Base-by-base conservation (phyloP, 92 coral and sea anemone species). In the Epizoanthus stellaris region DNA sequence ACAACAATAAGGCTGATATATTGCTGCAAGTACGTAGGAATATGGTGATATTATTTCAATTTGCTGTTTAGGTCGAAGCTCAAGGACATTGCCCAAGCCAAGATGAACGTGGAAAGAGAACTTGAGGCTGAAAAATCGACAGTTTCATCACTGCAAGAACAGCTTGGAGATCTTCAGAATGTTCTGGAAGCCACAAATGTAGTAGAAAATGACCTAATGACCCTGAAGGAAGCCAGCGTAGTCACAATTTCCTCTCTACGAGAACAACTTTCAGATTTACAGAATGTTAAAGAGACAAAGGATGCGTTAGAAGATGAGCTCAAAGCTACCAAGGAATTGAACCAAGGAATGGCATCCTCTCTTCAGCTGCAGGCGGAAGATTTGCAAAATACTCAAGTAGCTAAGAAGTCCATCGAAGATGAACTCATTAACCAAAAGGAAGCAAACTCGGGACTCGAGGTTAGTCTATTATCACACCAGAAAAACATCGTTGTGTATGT, bases 81-180 rank as follows among this genome's bases (percentile, higher is more conserved):
- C n/a, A 90, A 83, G 21, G 88, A 80, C 58, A 57, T 85, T 30
- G 88, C 73, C 3, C 88, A 90, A 59, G 90, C 91, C 77, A 90
- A 90, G 70, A 75, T 88, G 12, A 86, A 87, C 66, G 47, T 83
- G 65, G 93, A 90, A 70, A 90, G 79, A 49, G 81, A 86, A 36
- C 80, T 90, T 1, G 81, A 82, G 70, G 67, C 49, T 17, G 82
- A 79, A 10, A 43, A 82, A 77, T 67, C 36, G 10, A 47, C 67
- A 43, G 79, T 21, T 15, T 17, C 42, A 52, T 60, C 49, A 3
- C 45, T 77, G 52, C 69, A 80, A 43, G 47, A 47, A 36, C 72
- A 75, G 43, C 67, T 68, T 16, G 25, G 82, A 85, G 73, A 86
- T 80, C 77, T 80, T 36, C 80, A 75, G 67, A 75, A 56, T 25